phyloP scores from a whole-genome alignment of 2,797 vertebrate species.

The Macropodus opercularis region DNA sequence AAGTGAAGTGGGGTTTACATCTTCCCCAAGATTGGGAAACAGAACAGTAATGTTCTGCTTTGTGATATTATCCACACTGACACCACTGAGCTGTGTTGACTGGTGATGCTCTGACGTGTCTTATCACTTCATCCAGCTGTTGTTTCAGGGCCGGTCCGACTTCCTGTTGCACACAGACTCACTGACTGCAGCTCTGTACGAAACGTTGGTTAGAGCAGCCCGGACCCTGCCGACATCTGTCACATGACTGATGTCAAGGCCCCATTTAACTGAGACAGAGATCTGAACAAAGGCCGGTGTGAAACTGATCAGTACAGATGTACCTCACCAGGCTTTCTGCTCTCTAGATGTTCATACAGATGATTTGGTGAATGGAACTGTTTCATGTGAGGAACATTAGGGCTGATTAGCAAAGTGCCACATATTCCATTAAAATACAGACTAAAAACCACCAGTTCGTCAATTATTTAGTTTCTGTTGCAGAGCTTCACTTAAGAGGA shows the following conservation, averaged over 20 bases:
- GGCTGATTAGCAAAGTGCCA: too few relatives aligned
- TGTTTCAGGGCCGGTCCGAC: constrained; percentile 46
- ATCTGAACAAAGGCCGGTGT: neutral
- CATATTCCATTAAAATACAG: too few relatives aligned
- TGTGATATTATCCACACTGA: neutral
- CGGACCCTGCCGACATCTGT: neutral
- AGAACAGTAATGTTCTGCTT: too few relatives aligned
- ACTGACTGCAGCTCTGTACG: neutral
- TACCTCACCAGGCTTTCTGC: too few relatives aligned
- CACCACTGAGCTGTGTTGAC: fast-evolving
- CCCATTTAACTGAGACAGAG: neutral
- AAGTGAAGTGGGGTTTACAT: neutral
- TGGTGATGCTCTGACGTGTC: neutral
- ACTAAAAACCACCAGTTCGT: too few relatives aligned
- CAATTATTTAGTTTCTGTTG: too few relatives aligned
- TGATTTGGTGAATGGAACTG: too few relatives aligned
- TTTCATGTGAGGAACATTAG: too few relatives aligned
- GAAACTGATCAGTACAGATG: neutral
- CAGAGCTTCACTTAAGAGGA: too few relatives aligned
- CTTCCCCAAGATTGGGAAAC: neutral
- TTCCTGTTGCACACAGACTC: constrained; percentile 65
- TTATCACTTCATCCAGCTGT: constrained; percentile 72
- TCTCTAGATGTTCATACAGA: too few relatives aligned
- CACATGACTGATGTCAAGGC: constrained; percentile 11
- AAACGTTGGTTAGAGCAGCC: neutral